Evolutionary conservation across 2,113 vertebrate genomes (phyloP).

Genomic region (Lontra canadensis): DNA sequence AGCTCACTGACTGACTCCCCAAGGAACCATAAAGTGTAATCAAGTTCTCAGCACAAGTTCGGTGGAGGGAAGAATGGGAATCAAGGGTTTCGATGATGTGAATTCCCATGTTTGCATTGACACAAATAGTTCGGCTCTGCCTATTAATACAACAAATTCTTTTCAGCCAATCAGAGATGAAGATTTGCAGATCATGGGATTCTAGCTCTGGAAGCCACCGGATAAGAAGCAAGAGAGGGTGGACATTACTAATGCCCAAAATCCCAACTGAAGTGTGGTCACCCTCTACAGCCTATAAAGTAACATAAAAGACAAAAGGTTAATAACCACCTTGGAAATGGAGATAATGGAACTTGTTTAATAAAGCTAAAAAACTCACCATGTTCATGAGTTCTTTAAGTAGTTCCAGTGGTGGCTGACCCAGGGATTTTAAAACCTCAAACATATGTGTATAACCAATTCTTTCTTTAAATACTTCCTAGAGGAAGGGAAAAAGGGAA

Average conservation of each 20-base stretch:
- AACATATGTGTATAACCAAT: conserved; percentile 97
- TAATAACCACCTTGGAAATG: conserved; percentile 33
- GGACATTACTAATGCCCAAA: conserved; percentile 97
- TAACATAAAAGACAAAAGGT: conserved; percentile 66
- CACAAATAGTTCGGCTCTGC: conserved; percentile 94
- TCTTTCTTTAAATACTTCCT: conserved; percentile 99
- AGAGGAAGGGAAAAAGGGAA: conserved; percentile 18
- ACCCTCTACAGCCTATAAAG: conserved; percentile 95
- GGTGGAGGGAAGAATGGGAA: conserved; percentile 85
- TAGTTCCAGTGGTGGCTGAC: conserved; percentile 93
- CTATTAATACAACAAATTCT: conserved; percentile 95
- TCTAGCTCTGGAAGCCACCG: conserved; percentile 97
- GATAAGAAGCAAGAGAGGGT: conserved; percentile 94
- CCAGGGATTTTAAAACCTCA: conserved; percentile 95
- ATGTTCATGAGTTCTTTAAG: conserved; percentile 99
- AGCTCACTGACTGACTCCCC: conserved; percentile 94
- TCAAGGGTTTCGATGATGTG: conserved; percentile 89
- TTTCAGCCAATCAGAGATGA: conserved; percentile 94
- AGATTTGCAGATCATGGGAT: conserved; percentile 93
- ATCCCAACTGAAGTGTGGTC: conserved; percentile 97
- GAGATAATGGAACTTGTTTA: neutral
- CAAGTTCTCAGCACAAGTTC: conserved; percentile 92
- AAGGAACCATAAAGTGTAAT: conserved; percentile 92
- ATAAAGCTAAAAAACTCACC: conserved; percentile 86
- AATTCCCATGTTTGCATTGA: conserved; percentile 94